Evolutionary conservation across 2,797 vertebrate species (phyloP).

Genomic region (Fistularia tabacaria): DNA sequence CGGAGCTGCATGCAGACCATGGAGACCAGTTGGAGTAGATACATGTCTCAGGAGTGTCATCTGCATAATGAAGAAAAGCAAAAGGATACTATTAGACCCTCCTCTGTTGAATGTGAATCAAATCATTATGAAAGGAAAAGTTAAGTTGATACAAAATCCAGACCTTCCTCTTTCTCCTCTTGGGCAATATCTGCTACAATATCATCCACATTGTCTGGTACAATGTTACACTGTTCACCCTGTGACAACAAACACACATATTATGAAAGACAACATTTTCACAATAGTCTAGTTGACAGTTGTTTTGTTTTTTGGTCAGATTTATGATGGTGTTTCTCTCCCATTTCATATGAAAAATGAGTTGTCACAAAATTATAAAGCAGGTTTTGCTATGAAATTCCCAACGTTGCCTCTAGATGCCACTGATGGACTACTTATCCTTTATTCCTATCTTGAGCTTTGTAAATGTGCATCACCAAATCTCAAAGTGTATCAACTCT

Average conservation of each 20-base stretch:
- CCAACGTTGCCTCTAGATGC: conserved; percentile 58
- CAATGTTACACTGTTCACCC: conserved; percentile 98
- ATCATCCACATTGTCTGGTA: conserved; percentile 96
- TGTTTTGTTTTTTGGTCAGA: neutral
- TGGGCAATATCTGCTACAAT: conserved; percentile 96
- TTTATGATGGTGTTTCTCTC: too few species aligned
- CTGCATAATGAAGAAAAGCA: conserved; percentile 60
- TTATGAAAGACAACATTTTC: neutral
- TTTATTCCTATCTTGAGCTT: too few species aligned
- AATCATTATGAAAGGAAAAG: neutral
- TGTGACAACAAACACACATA: conserved; percentile 54
- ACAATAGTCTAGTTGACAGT: neutral
- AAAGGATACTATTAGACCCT: neutral
- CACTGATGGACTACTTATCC: conserved; percentile 40
- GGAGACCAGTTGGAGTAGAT: conserved; percentile 99
- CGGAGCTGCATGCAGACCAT: conserved; percentile 97
- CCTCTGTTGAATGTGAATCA: neutral
- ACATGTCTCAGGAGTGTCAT: conserved; percentile 97
- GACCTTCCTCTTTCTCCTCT: conserved; percentile 98
- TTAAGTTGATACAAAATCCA: conserved; percentile 8
- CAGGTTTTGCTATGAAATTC: conserved; percentile 7
- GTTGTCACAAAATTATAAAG: neutral
- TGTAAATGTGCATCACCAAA: too few species aligned
- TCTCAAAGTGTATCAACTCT: too few species aligned
- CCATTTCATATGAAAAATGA: too few species aligned